Conservation (phyloP, 2,113 vertebrate genomes). For the Heloderma charlesbogerti region DNA sequence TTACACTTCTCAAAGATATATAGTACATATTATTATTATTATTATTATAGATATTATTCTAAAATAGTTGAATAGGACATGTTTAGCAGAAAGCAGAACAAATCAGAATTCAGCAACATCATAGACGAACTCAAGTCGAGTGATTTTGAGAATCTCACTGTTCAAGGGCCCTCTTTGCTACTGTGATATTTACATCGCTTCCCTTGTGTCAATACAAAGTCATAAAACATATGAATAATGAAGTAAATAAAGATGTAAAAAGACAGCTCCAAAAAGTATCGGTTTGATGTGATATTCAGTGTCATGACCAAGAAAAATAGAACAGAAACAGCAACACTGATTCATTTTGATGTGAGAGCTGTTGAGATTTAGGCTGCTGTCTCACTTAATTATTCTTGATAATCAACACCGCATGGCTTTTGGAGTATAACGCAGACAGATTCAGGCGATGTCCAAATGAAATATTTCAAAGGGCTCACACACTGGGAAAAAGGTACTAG, state of each 20-base stretch:
- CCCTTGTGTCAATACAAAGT: not conserved
- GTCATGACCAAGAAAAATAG: slow-evolving; percentile 4
- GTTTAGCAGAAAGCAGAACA: not conserved
- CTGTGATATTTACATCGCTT: not conserved
- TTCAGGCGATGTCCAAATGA: not conserved
- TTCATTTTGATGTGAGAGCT: slow-evolving; percentile 13
- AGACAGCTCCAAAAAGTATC: slow-evolving; percentile 17
- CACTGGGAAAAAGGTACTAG: no score
- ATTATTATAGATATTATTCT: not conserved
- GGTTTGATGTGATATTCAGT: slow-evolving; percentile 9
- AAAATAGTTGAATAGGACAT: not conserved
- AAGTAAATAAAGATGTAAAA: slow-evolving; percentile 1
- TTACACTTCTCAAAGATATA: no score
- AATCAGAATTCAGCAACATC: not conserved
- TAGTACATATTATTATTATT: not conserved
- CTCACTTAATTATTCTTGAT: slow-evolving; percentile 33
- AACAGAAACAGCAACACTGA: not conserved
- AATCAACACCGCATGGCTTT: slow-evolving; percentile 4
- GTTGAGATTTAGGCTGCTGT: slow-evolving; percentile 12
- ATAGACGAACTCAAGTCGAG: not conserved
- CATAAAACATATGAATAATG: not conserved
- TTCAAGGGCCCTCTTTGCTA: not conserved
- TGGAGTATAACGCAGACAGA: not conserved
- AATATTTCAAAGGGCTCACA: not conserved
- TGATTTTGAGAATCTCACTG: not conserved